These are phyloP conservation scores for Sylvilagus bachmani DNA, from an alignment of 2,113 vertebrate species.

Conservation along the genomic window DNA sequence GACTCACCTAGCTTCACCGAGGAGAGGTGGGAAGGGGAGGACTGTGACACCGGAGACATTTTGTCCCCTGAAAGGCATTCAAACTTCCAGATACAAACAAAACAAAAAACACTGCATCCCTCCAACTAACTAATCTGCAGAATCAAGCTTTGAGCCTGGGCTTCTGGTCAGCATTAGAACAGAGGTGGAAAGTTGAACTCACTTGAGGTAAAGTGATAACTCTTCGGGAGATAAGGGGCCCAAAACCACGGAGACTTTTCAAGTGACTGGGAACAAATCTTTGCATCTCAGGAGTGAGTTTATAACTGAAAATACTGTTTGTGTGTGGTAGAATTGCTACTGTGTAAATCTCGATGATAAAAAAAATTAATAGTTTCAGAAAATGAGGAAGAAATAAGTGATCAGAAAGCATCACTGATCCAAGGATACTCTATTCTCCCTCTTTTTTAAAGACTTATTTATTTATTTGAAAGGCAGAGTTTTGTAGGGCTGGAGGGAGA, in stretches of 20 bases:
- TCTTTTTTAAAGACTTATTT: background rate
- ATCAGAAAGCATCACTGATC: background rate
- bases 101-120: background rate
- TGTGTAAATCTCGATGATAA: background rate
- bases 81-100: slow-evolving; percentile 14
- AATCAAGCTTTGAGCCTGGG: background rate
- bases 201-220: background rate
- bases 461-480: too few species aligned
- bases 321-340: slow-evolving; percentile 20
- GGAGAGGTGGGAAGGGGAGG: background rate
- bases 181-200: background rate
- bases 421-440: background rate
- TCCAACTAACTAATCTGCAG: slow-evolving; percentile 18
- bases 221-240: slow-evolving; percentile 16
- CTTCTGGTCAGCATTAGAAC: background rate
- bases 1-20: background rate
- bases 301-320: slow-evolving; percentile 31
- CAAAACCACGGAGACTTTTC: background rate
- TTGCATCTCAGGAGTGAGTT: background rate
- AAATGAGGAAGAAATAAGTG: slow-evolving; percentile 30
- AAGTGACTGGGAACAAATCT: slow-evolving; percentile 1
- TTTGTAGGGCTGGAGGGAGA: too few species aligned
- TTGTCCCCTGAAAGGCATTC: background rate
- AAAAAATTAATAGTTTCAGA: slow-evolving; percentile 11
- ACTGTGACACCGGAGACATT: background rate